Evolutionary conservation across 1,140 invertebrate species (phyloP).

Genomic region (Euborellia annulipes): DNA sequence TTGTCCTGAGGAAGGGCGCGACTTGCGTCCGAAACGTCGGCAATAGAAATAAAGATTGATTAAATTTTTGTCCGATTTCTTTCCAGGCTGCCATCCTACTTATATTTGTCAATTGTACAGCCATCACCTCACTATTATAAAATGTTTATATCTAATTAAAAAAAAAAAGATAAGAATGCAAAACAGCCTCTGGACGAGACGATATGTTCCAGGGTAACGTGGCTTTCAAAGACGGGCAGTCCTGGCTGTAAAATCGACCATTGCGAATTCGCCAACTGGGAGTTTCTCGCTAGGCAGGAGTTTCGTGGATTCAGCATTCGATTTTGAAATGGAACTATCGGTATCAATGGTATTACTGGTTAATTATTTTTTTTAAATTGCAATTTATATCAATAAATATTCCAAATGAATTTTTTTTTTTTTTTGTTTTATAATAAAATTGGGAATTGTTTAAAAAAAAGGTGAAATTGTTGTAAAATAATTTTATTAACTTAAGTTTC

Average conservation of each 20-base stretch:
- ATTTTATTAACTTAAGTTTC: conserved; percentile 5
- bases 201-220: conserved; percentile 50
- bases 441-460: neutral
- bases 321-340: conserved; percentile 34
- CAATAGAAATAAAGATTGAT: no score
- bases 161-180: no score
- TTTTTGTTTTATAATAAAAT: no score
- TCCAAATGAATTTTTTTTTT: neutral
- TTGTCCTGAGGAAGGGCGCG: no score
- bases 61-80: no score
- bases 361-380: neutral
- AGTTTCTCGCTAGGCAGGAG: conserved; percentile 55
- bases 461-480: conserved; percentile 4
- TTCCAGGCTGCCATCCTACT: no score
- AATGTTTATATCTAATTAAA: no score
- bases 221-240: conserved; percentile 67
- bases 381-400: neutral
- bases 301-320: conserved; percentile 68
- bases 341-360: neutral
- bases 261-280: conserved; percentile 65
- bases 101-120: no score
- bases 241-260: conserved; percentile 69
- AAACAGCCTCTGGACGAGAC: no score
- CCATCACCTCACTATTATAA: no score
- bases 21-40: no score